A percentile compares a stretch with the other conserved stretches of the same genome.
Evolutionary conservation across 2,797 vertebrate species (phyloP).

Genomic region (Manis pentadactyla): DNA sequence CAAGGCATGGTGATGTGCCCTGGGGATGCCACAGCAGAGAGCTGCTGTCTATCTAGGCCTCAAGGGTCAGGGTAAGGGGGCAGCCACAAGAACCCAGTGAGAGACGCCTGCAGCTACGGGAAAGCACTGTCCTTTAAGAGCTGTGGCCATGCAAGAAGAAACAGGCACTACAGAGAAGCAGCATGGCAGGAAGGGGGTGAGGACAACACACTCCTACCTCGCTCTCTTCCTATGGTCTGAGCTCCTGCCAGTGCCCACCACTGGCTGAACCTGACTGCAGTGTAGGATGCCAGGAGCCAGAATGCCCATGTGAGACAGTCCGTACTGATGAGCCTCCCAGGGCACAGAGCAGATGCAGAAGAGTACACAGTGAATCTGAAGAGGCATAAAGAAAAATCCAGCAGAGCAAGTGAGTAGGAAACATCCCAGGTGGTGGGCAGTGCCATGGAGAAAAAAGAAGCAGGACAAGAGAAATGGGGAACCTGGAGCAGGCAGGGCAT

Average conservation of each 20-base stretch:
- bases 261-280: not conserved
- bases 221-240: not conserved
- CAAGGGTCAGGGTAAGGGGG: not conserved
- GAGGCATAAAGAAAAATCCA: not conserved
- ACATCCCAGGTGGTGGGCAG: not conserved
- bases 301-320: not conserved
- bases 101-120: not conserved
- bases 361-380: not conserved
- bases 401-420: not conserved
- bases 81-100: not conserved
- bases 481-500: not conserved
- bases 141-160: not conserved
- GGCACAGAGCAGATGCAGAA: not conserved
- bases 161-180: not conserved
- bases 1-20: not conserved
- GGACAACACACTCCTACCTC: not conserved
- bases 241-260: not conserved
- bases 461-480: not conserved
- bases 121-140: not conserved
- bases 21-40: not conserved
- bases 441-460: not conserved
- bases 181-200: not conserved
- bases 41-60: not conserved
- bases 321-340: not conserved
- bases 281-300: not conserved